A percentile compares a stretch with the other conserved stretches of the same genome.
These are phyloP conservation scores for Pristionchus fissidentatus DNA, from an alignment of 2,888 invertebrate genomes.

Conservation along the genomic window DNA sequence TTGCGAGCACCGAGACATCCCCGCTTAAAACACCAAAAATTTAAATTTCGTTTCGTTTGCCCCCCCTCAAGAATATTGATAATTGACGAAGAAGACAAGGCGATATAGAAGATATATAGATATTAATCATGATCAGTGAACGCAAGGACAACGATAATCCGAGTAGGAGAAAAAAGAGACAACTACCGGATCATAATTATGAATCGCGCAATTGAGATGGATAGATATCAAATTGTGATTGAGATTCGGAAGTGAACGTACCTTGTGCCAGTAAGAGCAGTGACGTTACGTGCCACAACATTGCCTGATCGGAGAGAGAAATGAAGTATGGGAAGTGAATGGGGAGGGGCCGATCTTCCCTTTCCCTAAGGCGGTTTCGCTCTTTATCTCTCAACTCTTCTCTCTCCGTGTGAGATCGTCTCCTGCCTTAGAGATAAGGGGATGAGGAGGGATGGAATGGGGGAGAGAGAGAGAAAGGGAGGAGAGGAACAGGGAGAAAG, in stretches of 20 bases:
- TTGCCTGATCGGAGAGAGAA: background rate
- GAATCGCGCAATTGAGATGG: constrained; percentile 6
- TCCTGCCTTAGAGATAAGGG: constrained; percentile 44
- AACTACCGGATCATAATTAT: constrained; percentile 41
- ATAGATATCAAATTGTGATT: background rate
- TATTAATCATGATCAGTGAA: background rate
- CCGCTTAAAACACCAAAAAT: too few relatives aligned
- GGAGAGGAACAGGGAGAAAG: constrained; percentile 3
- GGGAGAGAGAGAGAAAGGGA: constrained; percentile 1
- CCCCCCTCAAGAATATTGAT: too few relatives aligned
- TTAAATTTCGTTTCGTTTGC: too few relatives aligned
- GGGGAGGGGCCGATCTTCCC: constrained; percentile 39
- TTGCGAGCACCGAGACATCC: too few relatives aligned
- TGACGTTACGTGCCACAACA: constrained; percentile 36
- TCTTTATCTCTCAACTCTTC: constrained; percentile 39
- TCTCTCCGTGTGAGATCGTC: background rate
- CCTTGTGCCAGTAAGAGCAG: constrained; percentile 32
- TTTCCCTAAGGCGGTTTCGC: constrained; percentile 49
- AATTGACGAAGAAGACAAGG: too few relatives aligned
- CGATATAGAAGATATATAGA: too few relatives aligned
- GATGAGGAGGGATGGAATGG: background rate
- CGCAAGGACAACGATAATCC: constrained; percentile 4
- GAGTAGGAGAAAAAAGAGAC: background rate
- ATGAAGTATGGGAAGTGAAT: constrained; percentile 35
- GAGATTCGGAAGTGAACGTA: background rate